phyloP scores from a whole-genome alignment of 1,140 invertebrate genomes.

The Danaus melanippus region DNA sequence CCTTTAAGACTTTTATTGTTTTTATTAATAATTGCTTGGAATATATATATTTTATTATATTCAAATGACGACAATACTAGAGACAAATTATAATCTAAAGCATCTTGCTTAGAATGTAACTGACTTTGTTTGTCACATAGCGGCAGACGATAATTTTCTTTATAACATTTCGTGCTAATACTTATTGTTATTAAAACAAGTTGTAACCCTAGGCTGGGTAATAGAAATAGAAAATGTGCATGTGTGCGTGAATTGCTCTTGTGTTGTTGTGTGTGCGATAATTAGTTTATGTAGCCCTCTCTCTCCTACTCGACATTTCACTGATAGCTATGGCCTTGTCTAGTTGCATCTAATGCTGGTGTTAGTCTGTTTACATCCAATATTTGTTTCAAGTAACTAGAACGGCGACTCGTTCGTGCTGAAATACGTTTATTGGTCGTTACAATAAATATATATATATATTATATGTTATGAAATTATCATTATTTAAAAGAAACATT shows the following conservation, averaged over 20 bases:
- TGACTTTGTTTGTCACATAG: slow-evolving; percentile 2
- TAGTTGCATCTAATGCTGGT: slow-evolving; percentile 70
- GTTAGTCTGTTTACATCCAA: slow-evolving; percentile 56
- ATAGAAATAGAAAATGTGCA: slow-evolving; percentile 64
- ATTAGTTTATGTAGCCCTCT: slow-evolving; percentile 66
- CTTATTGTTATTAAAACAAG: slow-evolving; percentile 37
- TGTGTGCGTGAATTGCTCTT: slow-evolving; percentile 61
- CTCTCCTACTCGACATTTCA: slow-evolving; percentile 70
- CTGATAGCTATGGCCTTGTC: slow-evolving; percentile 71
- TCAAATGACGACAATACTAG: too few relatives aligned
- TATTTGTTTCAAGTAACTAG: slow-evolving; percentile 14
- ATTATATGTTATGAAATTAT: too few relatives aligned
- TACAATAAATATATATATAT: too few relatives aligned
- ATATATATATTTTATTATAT: too few relatives aligned
- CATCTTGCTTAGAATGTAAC: too few relatives aligned
- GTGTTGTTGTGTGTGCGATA: slow-evolving; percentile 65
- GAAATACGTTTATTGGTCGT: too few relatives aligned
- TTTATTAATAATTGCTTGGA: too few relatives aligned
- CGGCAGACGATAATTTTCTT: neutral
- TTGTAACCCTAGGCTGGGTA: slow-evolving; percentile 52
- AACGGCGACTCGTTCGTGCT: slow-evolving; percentile 8
- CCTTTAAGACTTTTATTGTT: too few relatives aligned
- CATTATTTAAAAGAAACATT: too few relatives aligned
- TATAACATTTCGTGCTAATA: slow-evolving; percentile 7
- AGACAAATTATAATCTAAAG: too few relatives aligned